Percentiles rank a stretch among this genome's conserved stretches.
Conservation (phyloP, 2,888 invertebrate genomes). For the Napeogenes sylphis region DNA sequence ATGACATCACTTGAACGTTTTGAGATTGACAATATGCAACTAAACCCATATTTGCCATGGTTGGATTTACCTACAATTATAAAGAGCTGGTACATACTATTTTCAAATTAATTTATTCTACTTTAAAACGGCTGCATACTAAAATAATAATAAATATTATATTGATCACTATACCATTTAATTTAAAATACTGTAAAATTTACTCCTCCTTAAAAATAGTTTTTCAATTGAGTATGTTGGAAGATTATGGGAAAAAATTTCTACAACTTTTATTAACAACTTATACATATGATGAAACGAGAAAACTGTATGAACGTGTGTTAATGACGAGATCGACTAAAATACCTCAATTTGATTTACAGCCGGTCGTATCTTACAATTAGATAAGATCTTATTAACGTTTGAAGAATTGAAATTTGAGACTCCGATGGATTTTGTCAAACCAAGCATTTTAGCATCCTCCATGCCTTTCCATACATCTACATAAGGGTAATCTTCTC, state of each 20-base stretch:
- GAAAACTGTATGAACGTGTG: too few species aligned
- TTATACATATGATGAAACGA: too few species aligned
- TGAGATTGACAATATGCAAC: slow-evolving; percentile 17
- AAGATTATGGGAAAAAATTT: too few species aligned
- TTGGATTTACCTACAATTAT: slow-evolving; percentile 16
- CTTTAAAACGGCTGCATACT: too few species aligned
- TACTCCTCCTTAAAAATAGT: too few species aligned
- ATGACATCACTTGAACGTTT: slow-evolving; percentile 12
- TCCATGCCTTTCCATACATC: slow-evolving; percentile 86
- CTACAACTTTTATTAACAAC: too few species aligned
- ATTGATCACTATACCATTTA: too few species aligned
- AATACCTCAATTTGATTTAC: slow-evolving; percentile 76
- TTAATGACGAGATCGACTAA: too few species aligned
- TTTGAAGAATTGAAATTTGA: slow-evolving; percentile 87
- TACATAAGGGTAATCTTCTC: slow-evolving; percentile 37
- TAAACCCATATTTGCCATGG: slow-evolving; percentile 4
- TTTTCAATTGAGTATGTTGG: too few species aligned
- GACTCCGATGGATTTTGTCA: slow-evolving; percentile 83
- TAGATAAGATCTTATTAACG: slow-evolving; percentile 78
- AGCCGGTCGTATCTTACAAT: slow-evolving; percentile 76
- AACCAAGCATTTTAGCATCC: slow-evolving; percentile 77
- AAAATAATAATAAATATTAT: too few species aligned
- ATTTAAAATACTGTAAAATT: too few species aligned
- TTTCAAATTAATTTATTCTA: too few species aligned
- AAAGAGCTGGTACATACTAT: neutral